Evolutionary conservation across 2,113 vertebrate genomes (phyloP), one percentile per base, ranked within the genome.

Genomic region (Chitala chitala): DNA sequence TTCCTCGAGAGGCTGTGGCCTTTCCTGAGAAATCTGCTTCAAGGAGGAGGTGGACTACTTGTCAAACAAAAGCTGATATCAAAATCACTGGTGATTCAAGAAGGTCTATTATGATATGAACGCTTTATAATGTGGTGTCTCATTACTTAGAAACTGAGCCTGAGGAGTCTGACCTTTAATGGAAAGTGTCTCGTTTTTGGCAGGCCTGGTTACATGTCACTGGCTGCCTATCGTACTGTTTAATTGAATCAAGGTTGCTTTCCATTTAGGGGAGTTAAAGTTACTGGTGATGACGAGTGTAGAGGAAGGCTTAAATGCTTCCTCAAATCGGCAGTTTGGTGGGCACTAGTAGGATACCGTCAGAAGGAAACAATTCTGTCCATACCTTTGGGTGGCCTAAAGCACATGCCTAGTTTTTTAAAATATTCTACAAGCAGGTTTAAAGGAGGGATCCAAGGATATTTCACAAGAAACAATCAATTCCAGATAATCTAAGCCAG

Each of bases 151-250:
- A 68, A 38, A 68, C 44, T 38, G 38, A 38, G n/a, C 42, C 24
- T 68, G 38, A 68, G 64, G 64, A 68, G 40, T 29, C 46, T 68
- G 64, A 24, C 64, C 64, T 68, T 68, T 48, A 26, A 38, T 68
- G 10, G 40, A 46, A 68, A 68, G 64, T 24, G 17, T 46, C 38
- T 68, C 8, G 17, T 68, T 68, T 68, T 20, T 68, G 64, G 24
- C 64, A 15, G 38, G 17, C 4, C 40, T 26, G 15, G 64, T 46
- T n/a, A 9, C 24, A 24, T 48, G 24, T 4, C n/a, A 29, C 24
- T 1, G 13, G 22, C 42, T 68, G 42, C 64, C 26, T 12, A 68
- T 29, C 64, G 24, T 20, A 38, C n/a, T 24, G 26, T 68, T 48
- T 68, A n/a, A 26, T 7, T 46, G 44, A 46, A 68, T 68, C 64